A percentile compares a stretch with the other conserved stretches of the same genome.
These are phyloP conservation scores for Hippocampus abdominalis DNA, from an alignment of 2,113 vertebrate species.

Conservation along the genomic window DNA sequence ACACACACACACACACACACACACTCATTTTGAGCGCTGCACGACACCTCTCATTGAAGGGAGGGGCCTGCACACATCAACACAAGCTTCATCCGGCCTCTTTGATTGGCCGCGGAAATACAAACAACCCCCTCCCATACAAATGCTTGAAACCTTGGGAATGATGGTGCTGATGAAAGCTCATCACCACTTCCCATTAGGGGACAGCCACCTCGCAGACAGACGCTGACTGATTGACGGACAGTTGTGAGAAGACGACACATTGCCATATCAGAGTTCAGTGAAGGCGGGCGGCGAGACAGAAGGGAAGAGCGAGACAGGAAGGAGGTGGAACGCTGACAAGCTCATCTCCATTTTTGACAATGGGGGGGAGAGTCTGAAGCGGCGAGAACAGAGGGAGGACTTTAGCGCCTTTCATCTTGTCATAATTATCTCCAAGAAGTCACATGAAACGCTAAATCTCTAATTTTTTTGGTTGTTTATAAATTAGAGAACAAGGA, in stretches of 20 bases:
- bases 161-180: slow-evolving; percentile 56
- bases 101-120: slow-evolving; percentile 51
- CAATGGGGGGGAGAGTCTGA: slow-evolving; percentile 75
- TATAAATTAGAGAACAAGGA: slow-evolving; percentile 77
- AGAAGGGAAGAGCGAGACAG: slow-evolving; percentile 47
- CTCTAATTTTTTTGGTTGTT: slow-evolving; percentile 70
- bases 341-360: slow-evolving; percentile 79
- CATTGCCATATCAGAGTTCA: slow-evolving; percentile 64
- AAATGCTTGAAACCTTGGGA: slow-evolving; percentile 43
- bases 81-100: slow-evolving; percentile 34
- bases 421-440: slow-evolving; percentile 77
- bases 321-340: slow-evolving; percentile 59
- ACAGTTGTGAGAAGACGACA: slow-evolving; percentile 55
- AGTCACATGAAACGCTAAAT: slow-evolving; percentile 72
- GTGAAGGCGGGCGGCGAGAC: slow-evolving; percentile 55
- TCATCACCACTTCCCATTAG: slow-evolving; percentile 53
- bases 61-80: slow-evolving; percentile 45
- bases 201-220: slow-evolving; percentile 59
- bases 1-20: slow-evolving; percentile 28
- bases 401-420: slow-evolving; percentile 77
- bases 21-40: slow-evolving; percentile 37
- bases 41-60: slow-evolving; percentile 46
- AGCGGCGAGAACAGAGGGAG: slow-evolving; percentile 73
- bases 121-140: not conserved
- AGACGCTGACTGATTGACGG: slow-evolving; percentile 61